Conservation (phyloP, 2,113 vertebrate genomes). For the Syngnathus typhle region DNA sequence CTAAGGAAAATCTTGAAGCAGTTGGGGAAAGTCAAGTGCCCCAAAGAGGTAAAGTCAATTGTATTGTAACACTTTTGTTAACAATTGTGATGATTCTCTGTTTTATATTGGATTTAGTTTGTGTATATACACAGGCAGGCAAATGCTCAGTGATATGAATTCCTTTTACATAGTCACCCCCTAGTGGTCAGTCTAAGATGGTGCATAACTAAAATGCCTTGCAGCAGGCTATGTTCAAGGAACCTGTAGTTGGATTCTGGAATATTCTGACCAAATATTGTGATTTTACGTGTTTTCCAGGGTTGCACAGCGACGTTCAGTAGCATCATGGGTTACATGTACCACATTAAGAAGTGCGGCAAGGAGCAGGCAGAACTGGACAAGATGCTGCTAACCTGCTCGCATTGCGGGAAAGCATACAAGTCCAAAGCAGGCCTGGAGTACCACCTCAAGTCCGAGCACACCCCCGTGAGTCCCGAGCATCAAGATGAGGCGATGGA, state of each 20-base stretch:
- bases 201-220: too few relatives aligned
- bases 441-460: constrained; percentile 89
- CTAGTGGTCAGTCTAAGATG: too few relatives aligned
- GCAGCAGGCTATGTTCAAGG: too few relatives aligned
- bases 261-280: too few relatives aligned
- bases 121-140: too few relatives aligned
- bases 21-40: constrained; percentile 86
- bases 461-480: constrained; percentile 78
- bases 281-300: constrained; percentile 48
- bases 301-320: constrained; percentile 87
- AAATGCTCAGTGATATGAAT: too few relatives aligned
- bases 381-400: constrained; percentile 84
- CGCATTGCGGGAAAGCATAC: constrained; percentile 86
- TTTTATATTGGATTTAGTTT: too few relatives aligned
- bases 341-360: constrained; percentile 89
- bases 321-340: constrained; percentile 92
- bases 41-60: constrained; percentile 73
- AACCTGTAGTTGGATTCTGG: too few relatives aligned
- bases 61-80: too few relatives aligned
- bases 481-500: constrained; percentile 65
- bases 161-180: too few relatives aligned
- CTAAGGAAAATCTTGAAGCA: constrained; percentile 86
- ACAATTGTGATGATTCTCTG: too few relatives aligned
- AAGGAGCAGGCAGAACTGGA: constrained; percentile 87
- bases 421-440: constrained; percentile 87